Evolutionary conservation across 2,888 invertebrate species (phyloP).

Genomic region (Caenorhabditis macrosperma): DNA sequence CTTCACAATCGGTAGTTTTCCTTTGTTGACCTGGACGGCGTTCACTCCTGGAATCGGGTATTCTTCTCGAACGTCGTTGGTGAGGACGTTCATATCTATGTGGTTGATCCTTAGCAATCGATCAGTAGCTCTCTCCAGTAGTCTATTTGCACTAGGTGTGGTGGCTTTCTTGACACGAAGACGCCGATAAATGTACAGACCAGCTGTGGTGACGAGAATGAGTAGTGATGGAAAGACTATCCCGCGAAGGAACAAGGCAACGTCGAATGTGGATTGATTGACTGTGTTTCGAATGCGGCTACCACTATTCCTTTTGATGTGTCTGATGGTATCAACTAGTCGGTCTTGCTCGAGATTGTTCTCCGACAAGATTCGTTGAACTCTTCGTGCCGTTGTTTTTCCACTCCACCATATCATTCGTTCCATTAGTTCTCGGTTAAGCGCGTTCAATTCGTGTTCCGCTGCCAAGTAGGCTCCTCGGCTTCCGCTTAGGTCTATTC

Average conservation of each 20-base stretch:
- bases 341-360: too few species aligned
- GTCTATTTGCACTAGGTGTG: not conserved
- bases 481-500: not conserved
- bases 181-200: not conserved
- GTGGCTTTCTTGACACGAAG: not conserved
- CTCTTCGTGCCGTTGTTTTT: too few species aligned
- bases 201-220: not conserved
- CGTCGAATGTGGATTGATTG: not conserved
- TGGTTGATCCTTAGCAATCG: not conserved
- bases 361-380: too few species aligned
- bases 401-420: not conserved
- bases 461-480: not conserved
- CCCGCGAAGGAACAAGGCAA: not conserved
- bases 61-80: not conserved
- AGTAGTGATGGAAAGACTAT: not conserved
- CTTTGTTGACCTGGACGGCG: not conserved
- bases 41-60: not conserved
- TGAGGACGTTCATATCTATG: not conserved
- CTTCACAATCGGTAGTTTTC: not conserved
- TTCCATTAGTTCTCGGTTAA: not conserved
- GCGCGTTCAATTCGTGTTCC: not conserved
- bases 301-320: too few species aligned
- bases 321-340: too few species aligned
- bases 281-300: too few species aligned
- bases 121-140: not conserved